Evolutionary conservation across 2,888 invertebrate species (phyloP), one percentile per base, ranked within the genome.

Genomic region (Apotomis capreana): DNA sequence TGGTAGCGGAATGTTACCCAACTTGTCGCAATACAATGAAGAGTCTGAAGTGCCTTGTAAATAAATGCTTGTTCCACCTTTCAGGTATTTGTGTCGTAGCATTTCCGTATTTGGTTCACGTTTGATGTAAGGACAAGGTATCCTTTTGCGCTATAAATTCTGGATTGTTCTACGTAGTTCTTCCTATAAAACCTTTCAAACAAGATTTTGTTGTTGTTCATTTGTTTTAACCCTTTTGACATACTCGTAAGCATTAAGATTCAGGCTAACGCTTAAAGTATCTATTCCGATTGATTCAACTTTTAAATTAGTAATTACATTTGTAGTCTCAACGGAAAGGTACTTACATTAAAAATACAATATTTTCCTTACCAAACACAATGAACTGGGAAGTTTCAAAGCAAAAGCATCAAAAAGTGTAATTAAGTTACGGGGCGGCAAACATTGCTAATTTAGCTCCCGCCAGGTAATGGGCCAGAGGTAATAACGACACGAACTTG

Each of bases 371-470:
- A 58, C 46, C 58, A 65, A 77, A 74, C 52, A 72, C 72, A 76
- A 78, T 74, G 74, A 76, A 76, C 70, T 68, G 70, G 71, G 74
- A 72, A 75, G 69, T 78, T 74, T 70, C 63, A 74, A 79, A 80
- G 69, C 73, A 69, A 64, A 77, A 79, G 75, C 78, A 77, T 79
- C 77, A 77, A 81, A 73, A 82, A 80, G 77, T 77, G 75, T 82
- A 83, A 83, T 82, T 78, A 82, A 83, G 78, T 82, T 81, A 79
- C 77, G 73, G 75, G 76, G 75, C 73, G 74, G 77, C 76, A 78
- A 81, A 81, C 78, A 78, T 76, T 67, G 79, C 76, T 78, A 78
- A 80, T 81, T 81, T 78, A 75, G 74, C 64, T 68, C 69, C 76
- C 70, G 70, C 70, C 76, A 76, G 76, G 76, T 76, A 76, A 77